These are phyloP conservation scores for Phalacrocorax brasilianus DNA, from an alignment of 2,113 vertebrate genomes.

Conservation along the genomic window DNA sequence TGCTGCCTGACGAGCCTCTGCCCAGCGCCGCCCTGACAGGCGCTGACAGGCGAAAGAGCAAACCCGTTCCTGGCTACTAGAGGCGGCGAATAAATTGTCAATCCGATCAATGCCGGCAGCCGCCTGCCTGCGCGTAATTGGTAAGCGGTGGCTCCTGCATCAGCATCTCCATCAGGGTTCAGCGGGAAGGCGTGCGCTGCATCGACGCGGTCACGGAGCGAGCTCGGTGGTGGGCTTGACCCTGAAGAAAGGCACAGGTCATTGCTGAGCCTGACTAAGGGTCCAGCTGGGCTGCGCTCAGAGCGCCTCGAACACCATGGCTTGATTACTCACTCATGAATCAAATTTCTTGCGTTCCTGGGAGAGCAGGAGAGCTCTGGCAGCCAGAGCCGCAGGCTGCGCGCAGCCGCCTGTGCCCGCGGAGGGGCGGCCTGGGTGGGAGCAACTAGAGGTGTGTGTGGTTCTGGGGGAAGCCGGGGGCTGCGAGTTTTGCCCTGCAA, in stretches of 20 bases:
- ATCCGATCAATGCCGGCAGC: background rate
- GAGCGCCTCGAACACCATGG: background rate
- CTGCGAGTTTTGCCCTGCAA: background rate
- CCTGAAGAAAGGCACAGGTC: background rate
- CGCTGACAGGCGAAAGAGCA: background rate
- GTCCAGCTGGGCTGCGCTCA: background rate
- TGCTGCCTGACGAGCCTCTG: background rate
- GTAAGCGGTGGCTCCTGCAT: background rate
- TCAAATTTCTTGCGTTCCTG: background rate
- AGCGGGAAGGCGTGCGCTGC: rapidly evolving
- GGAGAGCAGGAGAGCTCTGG: background rate
- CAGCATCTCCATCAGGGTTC: background rate
- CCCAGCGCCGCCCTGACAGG: rapidly evolving
- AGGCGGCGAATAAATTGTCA: background rate
- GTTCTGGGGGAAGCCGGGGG: background rate
- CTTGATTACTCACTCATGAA: background rate
- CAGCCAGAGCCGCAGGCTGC: background rate
- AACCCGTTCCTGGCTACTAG: rapidly evolving
- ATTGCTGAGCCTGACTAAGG: background rate
- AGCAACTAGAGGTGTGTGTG: rapidly evolving
- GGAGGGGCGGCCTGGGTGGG: rapidly evolving
- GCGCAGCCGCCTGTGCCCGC: rapidly evolving
- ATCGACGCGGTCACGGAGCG: rapidly evolving
- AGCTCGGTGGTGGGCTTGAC: background rate
- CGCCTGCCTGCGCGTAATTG: background rate